Conservation (phyloP, 2,888 invertebrate genomes). For the Euphydryas editha region DNA sequence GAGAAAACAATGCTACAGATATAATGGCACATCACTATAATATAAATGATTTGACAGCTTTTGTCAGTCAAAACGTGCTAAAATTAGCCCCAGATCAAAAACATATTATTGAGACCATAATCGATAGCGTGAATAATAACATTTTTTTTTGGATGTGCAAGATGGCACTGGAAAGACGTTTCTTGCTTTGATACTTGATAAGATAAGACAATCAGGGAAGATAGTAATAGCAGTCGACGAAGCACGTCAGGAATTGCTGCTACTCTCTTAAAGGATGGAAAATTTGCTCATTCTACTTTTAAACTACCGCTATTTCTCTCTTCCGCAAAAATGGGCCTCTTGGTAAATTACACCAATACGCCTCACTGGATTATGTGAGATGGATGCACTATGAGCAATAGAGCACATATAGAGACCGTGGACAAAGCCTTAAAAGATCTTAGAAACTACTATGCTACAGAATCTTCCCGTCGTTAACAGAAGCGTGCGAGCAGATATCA, state of each 20-base stretch:
- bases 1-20: conserved; percentile 34
- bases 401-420: background rate
- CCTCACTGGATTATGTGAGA: conserved; percentile 43
- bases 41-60: conserved; percentile 34
- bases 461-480: conserved; percentile 39
- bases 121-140: conserved; percentile 1
- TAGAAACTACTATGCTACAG: conserved; percentile 20
- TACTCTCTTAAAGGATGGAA: background rate
- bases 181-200: conserved; percentile 2
- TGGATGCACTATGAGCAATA: conserved; percentile 42
- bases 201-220: conserved; percentile 3
- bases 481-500: conserved; percentile 16
- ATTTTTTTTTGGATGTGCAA: background rate
- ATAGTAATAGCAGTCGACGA: background rate
- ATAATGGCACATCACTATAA: conserved; percentile 37
- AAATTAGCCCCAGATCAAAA: conserved; percentile 42
- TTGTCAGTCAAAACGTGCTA: conserved; percentile 34
- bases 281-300: conserved; percentile 20
- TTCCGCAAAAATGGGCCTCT: conserved; percentile 46
- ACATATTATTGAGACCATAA: conserved; percentile 36
- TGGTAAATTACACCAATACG: conserved; percentile 49
- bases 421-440: background rate
- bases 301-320: conserved; percentile 16
- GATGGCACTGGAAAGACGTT: background rate
- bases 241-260: background rate